Evolutionary conservation across 2,113 vertebrate genomes (phyloP), one percentile per base, ranked within the genome.

Genomic region (Desmodus rotundus): DNA sequence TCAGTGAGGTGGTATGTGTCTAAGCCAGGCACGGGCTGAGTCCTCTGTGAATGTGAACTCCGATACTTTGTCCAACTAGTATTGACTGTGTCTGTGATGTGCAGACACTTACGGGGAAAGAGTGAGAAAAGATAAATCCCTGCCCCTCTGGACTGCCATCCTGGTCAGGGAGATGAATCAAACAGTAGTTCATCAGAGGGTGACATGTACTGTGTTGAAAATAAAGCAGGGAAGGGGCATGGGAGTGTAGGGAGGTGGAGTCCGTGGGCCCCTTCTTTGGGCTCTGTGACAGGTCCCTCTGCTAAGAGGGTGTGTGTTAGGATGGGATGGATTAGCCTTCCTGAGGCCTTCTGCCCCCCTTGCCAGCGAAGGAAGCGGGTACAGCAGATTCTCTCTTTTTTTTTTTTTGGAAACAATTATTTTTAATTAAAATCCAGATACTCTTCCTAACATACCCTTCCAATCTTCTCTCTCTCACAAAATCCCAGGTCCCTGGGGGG

Each of bases 401-500:
- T 68, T 68, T 68, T 68, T 50, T 50, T 15, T 2, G n/a, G n/a
- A n/a, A n/a, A n/a, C 47, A 54, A 54, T 6, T 19, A 19, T 54
- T 54, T 58, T 58, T 24, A 58, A 58, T 58, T 58, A 58, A 58
- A 58, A 58, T 58, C 56, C 22, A 54, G 50, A 19, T 36, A 43
- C 3, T 58, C 65, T 20, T 12, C 26, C 19, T 36, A 43, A 63
- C 4, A 3, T 28, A n/a, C 4, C 5, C 24, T 72, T 84, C 56
- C 22, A 22, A n/a, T 86, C 38, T 52, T 89, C 10, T 86, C 14
- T 70, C 26, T 3, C 22, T 15, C 2, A 22, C 28, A 15, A 72
- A 58, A 26, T 68, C n/a, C 20, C 98, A 99, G 99, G 98, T 99
- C 99, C 41, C 98, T 99, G 61, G 99, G 99, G 0, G 99, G 99